phyloP scores from a whole-genome alignment of 2,113 vertebrate genomes.

The Oreochromis niloticus region DNA sequence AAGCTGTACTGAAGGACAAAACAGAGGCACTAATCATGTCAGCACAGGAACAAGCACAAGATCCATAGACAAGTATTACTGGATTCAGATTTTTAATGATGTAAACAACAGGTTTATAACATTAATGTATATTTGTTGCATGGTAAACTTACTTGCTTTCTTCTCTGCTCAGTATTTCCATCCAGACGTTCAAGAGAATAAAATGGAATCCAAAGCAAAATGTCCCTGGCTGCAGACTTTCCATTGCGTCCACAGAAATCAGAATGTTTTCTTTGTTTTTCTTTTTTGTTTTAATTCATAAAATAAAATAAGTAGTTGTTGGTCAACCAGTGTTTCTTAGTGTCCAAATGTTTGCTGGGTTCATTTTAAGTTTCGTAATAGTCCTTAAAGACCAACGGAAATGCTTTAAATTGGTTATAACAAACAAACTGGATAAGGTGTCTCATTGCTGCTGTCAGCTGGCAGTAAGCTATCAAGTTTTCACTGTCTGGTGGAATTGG shows the following conservation, averaged over 20 bases:
- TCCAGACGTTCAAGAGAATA: fast-evolving
- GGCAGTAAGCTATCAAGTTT: neutral
- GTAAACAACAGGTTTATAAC: neutral
- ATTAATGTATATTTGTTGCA: fast-evolving
- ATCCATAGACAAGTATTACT: neutral
- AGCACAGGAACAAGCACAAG: fast-evolving
- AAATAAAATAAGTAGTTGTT: neutral
- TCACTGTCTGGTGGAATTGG: neutral
- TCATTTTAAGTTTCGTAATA: neutral
- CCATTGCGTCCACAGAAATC: neutral
- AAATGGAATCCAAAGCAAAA: neutral
- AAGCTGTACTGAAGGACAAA: neutral
- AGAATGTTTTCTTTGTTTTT: fast-evolving
- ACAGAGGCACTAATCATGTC: neutral
- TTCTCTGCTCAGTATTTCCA: neutral
- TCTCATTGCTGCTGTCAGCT: neutral
- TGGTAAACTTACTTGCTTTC: neutral
- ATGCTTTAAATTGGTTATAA: neutral
- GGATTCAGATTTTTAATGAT: neutral
- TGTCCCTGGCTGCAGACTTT: neutral
- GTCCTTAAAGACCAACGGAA: neutral
- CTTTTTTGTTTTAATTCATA: neutral
- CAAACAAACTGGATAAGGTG: neutral
- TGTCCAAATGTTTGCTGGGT: neutral
- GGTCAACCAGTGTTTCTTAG: neutral